Evolutionary conservation across 2,113 vertebrate species (phyloP), one percentile per base, ranked within the genome.

Genomic region (Marmota monax): DNA sequence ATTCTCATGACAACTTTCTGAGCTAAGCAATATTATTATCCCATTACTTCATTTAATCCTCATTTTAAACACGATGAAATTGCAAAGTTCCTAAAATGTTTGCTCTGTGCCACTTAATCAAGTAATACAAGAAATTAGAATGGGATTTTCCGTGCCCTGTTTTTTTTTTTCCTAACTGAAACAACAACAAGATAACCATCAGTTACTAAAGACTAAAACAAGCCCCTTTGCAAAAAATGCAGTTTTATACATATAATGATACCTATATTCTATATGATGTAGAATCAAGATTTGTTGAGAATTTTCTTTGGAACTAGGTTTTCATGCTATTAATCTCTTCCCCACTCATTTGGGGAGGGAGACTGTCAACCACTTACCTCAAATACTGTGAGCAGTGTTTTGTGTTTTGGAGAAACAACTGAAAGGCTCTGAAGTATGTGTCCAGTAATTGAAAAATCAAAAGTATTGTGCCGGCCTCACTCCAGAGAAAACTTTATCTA

Each of bases 71-170:
- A 6, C 34, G 17, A 48, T 1, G 7, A 84, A n/a, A 70, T 83
- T 42, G 11, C 23, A 94, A 16, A 72, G 5, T 85, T 2, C 32
- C 76, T 90, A 80, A 88, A 51, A 67, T 29, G 67, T 72, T 48
- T 70, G 20, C 34, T 51, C 12, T 42, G 8, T 82, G 53, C 73
- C 14, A 82, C 16, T 63, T 85, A 14, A 20, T 48, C 34, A 90
- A 22, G n/a, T 94, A 94, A 80, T 29, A 78, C 0, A 85, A n/a
- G 32, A 73, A 88, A 70, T 92, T 53, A 83, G 45, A 78, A 74
- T 72, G 63, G 23, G 1, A 53, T 69, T 74, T 61, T 70, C 14
- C 7, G 2, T 74, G 32, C 23, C 56, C 82, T 18, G 29, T 77
- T 85, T 77, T 77, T 77, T 16, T 56, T 4, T 56, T 58, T 58